Conservation (phyloP, 35 echinoderm and acorn worm genomes). For the Chiridota heheva region DNA sequence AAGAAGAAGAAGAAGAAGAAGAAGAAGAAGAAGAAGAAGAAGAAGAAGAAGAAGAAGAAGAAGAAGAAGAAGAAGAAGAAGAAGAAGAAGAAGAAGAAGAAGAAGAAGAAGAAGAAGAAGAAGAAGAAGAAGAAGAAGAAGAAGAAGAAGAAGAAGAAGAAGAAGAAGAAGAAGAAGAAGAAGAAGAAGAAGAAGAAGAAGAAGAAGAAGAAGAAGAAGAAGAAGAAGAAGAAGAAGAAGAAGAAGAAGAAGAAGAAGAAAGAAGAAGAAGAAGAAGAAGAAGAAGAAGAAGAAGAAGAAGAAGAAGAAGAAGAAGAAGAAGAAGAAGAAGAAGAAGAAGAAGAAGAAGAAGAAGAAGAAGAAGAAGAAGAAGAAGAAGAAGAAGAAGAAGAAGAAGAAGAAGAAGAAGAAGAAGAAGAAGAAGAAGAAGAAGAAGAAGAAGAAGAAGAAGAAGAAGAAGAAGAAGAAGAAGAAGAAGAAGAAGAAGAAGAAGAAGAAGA, state of each 20-base stretch:
- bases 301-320: constrained; percentile 6
- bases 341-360: constrained; percentile 6
- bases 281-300: background rate
- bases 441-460: background rate
- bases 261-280: background rate
- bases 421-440: background rate
- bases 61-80: constrained; percentile 8
- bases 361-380: constrained; percentile 6
- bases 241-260: constrained; percentile 7
- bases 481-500: background rate
- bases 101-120: constrained; percentile 7
- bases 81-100: constrained; percentile 7
- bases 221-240: constrained; percentile 9
- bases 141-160: constrained; percentile 7
- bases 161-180: constrained; percentile 7
- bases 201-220: constrained; percentile 7
- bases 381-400: constrained; percentile 6
- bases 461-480: background rate
- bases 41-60: constrained; percentile 7
- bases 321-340: constrained; percentile 5
- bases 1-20: constrained; percentile 8
- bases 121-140: constrained; percentile 8
- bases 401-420: background rate
- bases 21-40: constrained; percentile 7
- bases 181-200: constrained; percentile 7